Conservation (phyloP, 2,888 invertebrate genomes). For the Drosophila merina region DNA sequence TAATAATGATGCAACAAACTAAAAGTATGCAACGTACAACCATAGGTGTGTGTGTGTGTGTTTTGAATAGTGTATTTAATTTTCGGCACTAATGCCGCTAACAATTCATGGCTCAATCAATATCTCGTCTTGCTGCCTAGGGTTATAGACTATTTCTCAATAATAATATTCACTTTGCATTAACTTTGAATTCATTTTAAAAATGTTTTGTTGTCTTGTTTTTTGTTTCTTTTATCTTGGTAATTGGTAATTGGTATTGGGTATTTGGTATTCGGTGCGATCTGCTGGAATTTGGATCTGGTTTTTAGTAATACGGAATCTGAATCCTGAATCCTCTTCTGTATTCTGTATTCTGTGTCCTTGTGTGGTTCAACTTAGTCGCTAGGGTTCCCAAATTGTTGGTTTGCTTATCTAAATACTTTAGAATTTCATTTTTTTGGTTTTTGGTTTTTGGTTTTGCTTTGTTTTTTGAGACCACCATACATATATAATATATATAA, state of each 20-base stretch:
- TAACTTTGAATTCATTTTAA: constrained; percentile 47
- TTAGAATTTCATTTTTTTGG: constrained; percentile 73
- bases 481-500: constrained; percentile 65
- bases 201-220: constrained; percentile 29
- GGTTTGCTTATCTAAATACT: constrained; percentile 75
- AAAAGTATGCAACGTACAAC: constrained; percentile 71
- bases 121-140: constrained; percentile 35
- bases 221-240: neutral
- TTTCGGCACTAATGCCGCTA: constrained; percentile 8
- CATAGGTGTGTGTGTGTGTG: constrained; percentile 57
- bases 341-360: constrained; percentile 17
- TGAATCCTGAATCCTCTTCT: constrained; percentile 2
- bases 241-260: neutral
- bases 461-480: constrained; percentile 46
- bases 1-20: constrained; percentile 40
- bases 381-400: constrained; percentile 62
- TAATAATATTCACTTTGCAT: constrained; percentile 60
- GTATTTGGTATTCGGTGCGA: constrained; percentile 20
- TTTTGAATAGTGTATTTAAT: constrained; percentile 28
- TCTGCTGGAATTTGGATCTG: constrained; percentile 38
- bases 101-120: constrained; percentile 50
- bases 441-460: constrained; percentile 37
- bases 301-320: constrained; percentile 18
- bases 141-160: constrained; percentile 52
- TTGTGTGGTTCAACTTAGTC: constrained; percentile 52